Evolutionary conservation across 2,113 vertebrate genomes (phyloP), one percentile per base, ranked within the genome.

Genomic region (Pseudois nayaur): DNA sequence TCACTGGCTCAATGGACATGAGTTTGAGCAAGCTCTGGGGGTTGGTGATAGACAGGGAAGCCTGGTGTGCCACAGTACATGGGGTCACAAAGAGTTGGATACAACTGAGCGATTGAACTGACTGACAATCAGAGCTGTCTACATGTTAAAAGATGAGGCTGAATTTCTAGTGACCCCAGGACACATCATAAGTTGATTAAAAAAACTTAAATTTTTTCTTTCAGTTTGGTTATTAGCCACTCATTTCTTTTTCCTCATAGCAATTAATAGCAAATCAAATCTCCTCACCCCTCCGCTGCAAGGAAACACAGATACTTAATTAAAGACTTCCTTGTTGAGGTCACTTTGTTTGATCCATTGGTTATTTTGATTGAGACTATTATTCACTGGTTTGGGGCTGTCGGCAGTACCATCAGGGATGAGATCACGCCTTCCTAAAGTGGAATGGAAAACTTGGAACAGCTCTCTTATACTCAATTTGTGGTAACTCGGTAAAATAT

Each of bases 331-430:
- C n/a, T 64, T 86, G 27, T 78, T 96, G 86, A 91, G 55, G 81
- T 94, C 71, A 94, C 25, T 90, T 93, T 94, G 33, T 55, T 52
- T 91, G 64, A 95, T 43, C 88, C 97, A 82, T 88, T 95, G 88
- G 40, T 92, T 90, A 55, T 52, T 85, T 91, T 94, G 52, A 95
- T 74, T 8, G 45, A 95, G 59, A 83, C 19, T 50, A 87, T 84
- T 83, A 94, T 93, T 94, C 92, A 76, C 33, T 60, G 14, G 40
- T 91, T 67, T 71, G 25, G 79, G 64, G 7, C 8, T 67, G 11
- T 27, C 21, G 48, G n/a, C 27, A 6, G 33, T 57, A 54, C n/a
- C 76, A 6, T 52, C 54, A 55, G 25, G 40, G 8, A 57, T 81
- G 86, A 91, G 59, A 71, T 96, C 57, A 84, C 3, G 25, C 52